Base-by-base conservation (phyloP, 2,797 vertebrate genomes). In the Liasis olivaceus region DNA sequence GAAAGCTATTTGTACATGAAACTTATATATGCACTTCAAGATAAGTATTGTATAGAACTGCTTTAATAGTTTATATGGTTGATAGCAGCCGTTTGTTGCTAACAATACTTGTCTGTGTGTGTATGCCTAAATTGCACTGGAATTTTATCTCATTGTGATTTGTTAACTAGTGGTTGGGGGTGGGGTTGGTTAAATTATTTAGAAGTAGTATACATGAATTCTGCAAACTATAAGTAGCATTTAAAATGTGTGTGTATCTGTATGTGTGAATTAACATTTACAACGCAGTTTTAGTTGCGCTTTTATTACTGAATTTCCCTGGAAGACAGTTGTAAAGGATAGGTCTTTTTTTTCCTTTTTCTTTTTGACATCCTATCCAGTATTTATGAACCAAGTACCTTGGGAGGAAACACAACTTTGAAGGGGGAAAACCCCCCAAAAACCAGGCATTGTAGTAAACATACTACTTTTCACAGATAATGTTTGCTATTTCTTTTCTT, bases 401-500 rank as follows among this genome's bases (percentile, higher is more conserved):
- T 60, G 22, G 8, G 62, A 31, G 26, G 69, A 42, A 51, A 51
- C n/a, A n/a, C 59, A 54, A n/a, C 69, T 72, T 89, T 90, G n/a
- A n/a, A 47, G 15, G 20, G 6, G 9, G 24, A 7, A 72, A n/a
- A 22, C 8, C 1, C 20, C 5, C 31, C 2, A 15, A n/a, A 81
- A 20, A 24, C 42, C 8, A 47, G 72, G 20, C 42, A 58, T 3
- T 42, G 17, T 85, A 47, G 11, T 58, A 62, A 42, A n/a, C 56
- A 28, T 54, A 59, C 20, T 15, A 26, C 92, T 95, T 86, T 94
- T 94, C 95, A 89, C 91, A 87, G 72, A 93, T 94, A 89, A 94
- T 96, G 92, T 95, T 77, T 95, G 92, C 93, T 96, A 89, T 93
- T 95, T 96, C 87, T 96, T 95, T 96, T 90, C 97, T 94, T 95